A percentile compares a stretch with the other conserved stretches of the same genome.
These are phyloP conservation scores for Illadopsis cleaveri DNA, from an alignment of 2,113 vertebrate genomes.

Conservation along the genomic window DNA sequence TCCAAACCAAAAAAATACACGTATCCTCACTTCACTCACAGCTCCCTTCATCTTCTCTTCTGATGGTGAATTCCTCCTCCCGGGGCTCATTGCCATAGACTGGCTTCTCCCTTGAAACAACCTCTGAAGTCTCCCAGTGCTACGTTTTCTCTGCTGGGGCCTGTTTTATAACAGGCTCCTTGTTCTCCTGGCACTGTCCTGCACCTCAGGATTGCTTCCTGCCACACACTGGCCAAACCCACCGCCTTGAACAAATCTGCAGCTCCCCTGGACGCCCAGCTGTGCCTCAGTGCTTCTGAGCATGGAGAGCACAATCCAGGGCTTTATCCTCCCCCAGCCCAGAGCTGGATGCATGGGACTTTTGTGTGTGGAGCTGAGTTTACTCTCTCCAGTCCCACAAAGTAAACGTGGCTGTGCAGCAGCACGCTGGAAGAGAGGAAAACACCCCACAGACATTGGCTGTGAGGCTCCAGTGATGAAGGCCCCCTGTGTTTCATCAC, in stretches of 20 bases:
- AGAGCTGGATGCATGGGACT: background rate
- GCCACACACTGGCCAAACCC: background rate
- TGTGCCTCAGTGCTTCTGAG: background rate
- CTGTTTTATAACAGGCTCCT: background rate
- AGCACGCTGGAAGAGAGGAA: background rate
- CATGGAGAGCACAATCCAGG: background rate
- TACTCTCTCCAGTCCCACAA: background rate
- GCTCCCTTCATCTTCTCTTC: background rate
- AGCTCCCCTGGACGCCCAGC: background rate
- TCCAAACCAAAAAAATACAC: background rate
- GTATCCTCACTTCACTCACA: accelerated
- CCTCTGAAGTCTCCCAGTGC: background rate
- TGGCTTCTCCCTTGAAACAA: background rate
- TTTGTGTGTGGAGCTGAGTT: background rate
- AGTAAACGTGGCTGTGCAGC: background rate
- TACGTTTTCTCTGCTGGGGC: background rate
- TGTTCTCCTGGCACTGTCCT: background rate
- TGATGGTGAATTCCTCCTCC: background rate
- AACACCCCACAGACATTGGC: background rate
- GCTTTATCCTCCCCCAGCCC: background rate
- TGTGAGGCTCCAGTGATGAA: background rate
- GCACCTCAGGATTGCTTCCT: background rate
- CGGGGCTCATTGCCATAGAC: accelerated
- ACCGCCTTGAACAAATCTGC: background rate
- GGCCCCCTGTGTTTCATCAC: background rate